Evolutionary conservation across 2,113 vertebrate species (phyloP), one percentile per base, ranked within the genome.

Genomic region (Brachyhypopomus gauderio): DNA sequence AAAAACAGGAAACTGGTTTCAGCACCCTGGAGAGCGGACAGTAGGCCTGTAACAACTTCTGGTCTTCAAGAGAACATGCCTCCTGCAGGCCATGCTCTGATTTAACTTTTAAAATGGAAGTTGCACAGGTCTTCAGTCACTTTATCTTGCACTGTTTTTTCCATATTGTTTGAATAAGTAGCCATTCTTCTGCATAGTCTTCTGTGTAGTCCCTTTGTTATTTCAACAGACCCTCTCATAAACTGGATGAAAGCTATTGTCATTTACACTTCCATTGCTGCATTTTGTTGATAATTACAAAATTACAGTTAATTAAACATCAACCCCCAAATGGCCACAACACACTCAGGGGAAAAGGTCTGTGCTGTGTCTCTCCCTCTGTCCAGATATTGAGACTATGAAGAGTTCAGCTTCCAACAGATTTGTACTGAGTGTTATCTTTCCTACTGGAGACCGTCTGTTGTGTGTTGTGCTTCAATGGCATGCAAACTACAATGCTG

Each of bases 231-330:
- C 20, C 5, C 9, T 63, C 22, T 25, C 5, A 25, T 63, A 25
- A 23, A 23, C 19, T 22, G 59, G 20, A 60, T n/a, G 19, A 4
- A n/a, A 62, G 2, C 60, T 66, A 34, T 66, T 66, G 63, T 66
- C 27, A 66, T 66, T 52, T 66, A 19, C 16, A 17, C 63, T 30
- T 66, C 3, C 64, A 36, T 67, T 2, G 17, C 19, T 36, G 30
- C 19, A 36, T 36, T 67, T 67, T 67, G 36, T 20, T 67, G 30
- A 67, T 67, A 34, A 67, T 67, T 67, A 67, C 16, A 66, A 30
- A 66, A 34, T 34, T 17, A 19, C 4, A 67, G 34, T 67, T 67
- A 67, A 67, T 67, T 67, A 67, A 14, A 67, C 30, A 30, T 36
- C 64, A 67, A 20, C 17, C 64, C 17, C 64, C 36, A 20, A 36